A percentile compares a stretch with the other conserved stretches of the same genome.
These are phyloP conservation scores for Eupithecia abbreviata DNA, from an alignment of 2,888 invertebrate species.

Conservation along the genomic window DNA sequence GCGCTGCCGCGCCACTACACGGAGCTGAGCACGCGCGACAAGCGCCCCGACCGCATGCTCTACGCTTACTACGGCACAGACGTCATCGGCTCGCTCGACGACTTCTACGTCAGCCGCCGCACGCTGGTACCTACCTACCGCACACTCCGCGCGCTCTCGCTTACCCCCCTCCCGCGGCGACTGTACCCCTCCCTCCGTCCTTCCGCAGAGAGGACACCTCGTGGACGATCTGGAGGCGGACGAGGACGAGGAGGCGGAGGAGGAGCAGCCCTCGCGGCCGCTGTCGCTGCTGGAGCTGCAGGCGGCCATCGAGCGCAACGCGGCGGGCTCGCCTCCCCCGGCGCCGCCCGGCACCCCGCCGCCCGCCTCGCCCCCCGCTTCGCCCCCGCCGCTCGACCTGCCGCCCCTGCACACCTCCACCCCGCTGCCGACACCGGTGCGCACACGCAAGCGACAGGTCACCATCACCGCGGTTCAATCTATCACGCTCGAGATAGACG, in stretches of 20 bases:
- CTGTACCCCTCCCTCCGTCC: background rate
- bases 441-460: constrained; percentile 52
- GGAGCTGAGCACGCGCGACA: constrained; percentile 73
- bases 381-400: constrained; percentile 35
- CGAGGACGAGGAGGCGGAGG: background rate
- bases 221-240: constrained; percentile 61
- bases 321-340: constrained; percentile 45
- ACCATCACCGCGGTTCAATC: constrained; percentile 39
- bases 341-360: constrained; percentile 36
- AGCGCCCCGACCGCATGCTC: constrained; percentile 60
- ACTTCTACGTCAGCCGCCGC: constrained; percentile 69
- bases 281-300: constrained; percentile 68
- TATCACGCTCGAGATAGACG: constrained; percentile 49
- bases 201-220: constrained; percentile 60
- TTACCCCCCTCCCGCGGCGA: background rate
- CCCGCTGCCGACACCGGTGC: constrained; percentile 33
- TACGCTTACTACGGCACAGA: constrained; percentile 63
- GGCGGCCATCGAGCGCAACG: constrained; percentile 63
- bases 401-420: constrained; percentile 8
- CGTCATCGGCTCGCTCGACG: constrained; percentile 67
- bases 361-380: constrained; percentile 33
- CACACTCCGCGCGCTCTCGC: background rate
- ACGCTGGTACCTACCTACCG: constrained; percentile 46
- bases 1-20: constrained; percentile 71
- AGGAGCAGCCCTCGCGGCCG: constrained; percentile 44